Evolutionary conservation across 2,888 invertebrate species (phyloP).

Genomic region (Drosophila percnosoma): DNA sequence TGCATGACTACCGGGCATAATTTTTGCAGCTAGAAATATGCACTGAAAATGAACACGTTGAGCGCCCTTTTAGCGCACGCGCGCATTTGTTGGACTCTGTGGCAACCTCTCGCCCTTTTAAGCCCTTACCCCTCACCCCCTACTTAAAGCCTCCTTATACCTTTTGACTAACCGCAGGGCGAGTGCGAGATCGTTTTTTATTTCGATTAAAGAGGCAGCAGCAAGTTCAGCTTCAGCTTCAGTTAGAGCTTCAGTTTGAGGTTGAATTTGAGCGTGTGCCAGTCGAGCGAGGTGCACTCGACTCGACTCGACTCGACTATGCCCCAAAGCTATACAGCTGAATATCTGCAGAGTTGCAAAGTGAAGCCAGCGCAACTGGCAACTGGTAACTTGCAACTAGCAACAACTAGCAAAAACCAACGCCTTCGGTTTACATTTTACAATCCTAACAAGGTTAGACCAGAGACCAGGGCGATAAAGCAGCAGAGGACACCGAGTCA

Average conservation of each 20-base stretch:
- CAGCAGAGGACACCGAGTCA: slow-evolving; percentile 5
- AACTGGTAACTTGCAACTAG: slow-evolving; percentile 16
- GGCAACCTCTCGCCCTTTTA: slow-evolving; percentile 3
- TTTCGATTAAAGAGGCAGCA: slow-evolving; percentile 66
- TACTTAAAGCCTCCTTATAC: background rate
- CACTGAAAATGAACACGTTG: slow-evolving; percentile 76
- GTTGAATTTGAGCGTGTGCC: slow-evolving; percentile 70
- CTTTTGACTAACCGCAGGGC: slow-evolving; percentile 80
- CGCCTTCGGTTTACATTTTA: slow-evolving; percentile 81
- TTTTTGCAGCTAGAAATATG: slow-evolving; percentile 67
- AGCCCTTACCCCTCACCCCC: background rate
- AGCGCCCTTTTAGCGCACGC: slow-evolving; percentile 63
- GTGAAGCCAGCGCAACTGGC: background rate
- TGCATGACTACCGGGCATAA: slow-evolving; percentile 83
- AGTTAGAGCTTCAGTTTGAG: slow-evolving; percentile 42
- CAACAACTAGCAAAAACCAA: slow-evolving; percentile 46
- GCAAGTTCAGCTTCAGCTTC: slow-evolving; percentile 44
- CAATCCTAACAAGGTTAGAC: slow-evolving; percentile 81
- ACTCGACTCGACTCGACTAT: slow-evolving; percentile 13
- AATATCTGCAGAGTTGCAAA: slow-evolving; percentile 17
- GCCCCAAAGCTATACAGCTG: slow-evolving; percentile 33
- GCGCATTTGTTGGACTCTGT: slow-evolving; percentile 63
- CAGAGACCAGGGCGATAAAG: slow-evolving; percentile 70
- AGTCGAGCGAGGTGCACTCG: slow-evolving; percentile 49
- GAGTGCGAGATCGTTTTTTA: slow-evolving; percentile 58